Base-by-base conservation (phyloP, 2,888 invertebrate species). In the Pseudanteris insignis region DNA sequence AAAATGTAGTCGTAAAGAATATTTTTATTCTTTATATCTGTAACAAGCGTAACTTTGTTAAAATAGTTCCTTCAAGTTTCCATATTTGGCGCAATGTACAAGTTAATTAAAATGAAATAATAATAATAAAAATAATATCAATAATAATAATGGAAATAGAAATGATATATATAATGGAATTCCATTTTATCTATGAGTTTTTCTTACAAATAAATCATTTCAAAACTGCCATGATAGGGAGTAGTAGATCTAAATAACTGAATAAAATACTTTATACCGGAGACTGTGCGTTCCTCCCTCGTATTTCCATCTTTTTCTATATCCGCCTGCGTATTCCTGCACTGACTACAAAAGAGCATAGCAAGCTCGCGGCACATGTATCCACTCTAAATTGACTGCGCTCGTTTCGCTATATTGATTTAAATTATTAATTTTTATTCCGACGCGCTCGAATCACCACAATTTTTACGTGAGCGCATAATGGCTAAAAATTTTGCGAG, bases 401-500 rank as follows among this genome's bases (percentile, higher is more conserved):
- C 67, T 65, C 68, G 68, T 71, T 59, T 32, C 43, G 30, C 69
- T 70, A 68, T 76, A 74, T 75, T 75, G 77, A 76, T 76, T 75
- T 77, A 74, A 76, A 77, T 77, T 76, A 77, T 77, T 77, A 77
- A 77, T 69, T 67, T 70, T 70, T 70, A 67, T 69, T 66, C 66
- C 44, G 36, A 33, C 55, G 51, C 57, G 30, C 30, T 9, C n/a
- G n/a, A n/a, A n/a, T n/a, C n/a, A n/a, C n/a, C n/a, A n/a, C n/a
- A n/a, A n/a, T n/a, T n/a, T n/a, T n/a, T n/a, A n/a, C n/a, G n/a
- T n/a, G n/a, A n/a, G n/a, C n/a, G n/a, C n/a, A n/a, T n/a, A n/a
- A n/a, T n/a, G n/a, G n/a, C n/a, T n/a, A n/a, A 60, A 60, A 53
- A 25, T 53, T 60, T 60, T 41, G 54, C 41, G 48, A 43, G 48